phyloP scores from a whole-genome alignment of 2,888 invertebrate genomes.

The Melangyna quadrimaculata region DNA sequence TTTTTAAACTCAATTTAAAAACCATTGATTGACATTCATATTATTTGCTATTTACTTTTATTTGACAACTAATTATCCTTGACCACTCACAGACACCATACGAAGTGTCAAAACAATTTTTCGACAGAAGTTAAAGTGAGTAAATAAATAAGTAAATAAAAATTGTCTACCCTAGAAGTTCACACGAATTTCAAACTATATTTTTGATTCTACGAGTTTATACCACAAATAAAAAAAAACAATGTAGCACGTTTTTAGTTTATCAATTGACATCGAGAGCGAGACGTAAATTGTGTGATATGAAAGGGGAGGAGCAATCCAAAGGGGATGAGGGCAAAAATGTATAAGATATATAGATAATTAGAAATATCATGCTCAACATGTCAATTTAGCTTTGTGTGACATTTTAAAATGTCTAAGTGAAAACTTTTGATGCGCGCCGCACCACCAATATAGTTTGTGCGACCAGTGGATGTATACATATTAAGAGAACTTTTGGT shows the following conservation, averaged over 20 bases:
- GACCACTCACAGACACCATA: background rate
- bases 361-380: slow-evolving; percentile 36
- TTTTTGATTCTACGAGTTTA: background rate
- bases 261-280: slow-evolving; percentile 3
- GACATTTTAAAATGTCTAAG: slow-evolving; percentile 24
- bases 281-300: background rate
- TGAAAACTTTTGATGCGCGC: slow-evolving; percentile 33
- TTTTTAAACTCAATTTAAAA: background rate
- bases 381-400: slow-evolving; percentile 37
- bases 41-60: background rate
- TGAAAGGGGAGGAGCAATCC: background rate
- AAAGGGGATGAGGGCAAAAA: background rate
- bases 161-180: background rate
- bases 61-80: background rate
- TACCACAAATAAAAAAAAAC: background rate
- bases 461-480: background rate
- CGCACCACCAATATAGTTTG: background rate
- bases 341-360: slow-evolving; percentile 1
- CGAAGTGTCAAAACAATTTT: slow-evolving; percentile 3
- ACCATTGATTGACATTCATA: background rate
- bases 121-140: background rate
- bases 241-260: background rate
- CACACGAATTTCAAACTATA: background rate
- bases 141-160: background rate
- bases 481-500: background rate